Conservation (phyloP, 2,888 invertebrate species). For the Zygaena filipendulae region DNA sequence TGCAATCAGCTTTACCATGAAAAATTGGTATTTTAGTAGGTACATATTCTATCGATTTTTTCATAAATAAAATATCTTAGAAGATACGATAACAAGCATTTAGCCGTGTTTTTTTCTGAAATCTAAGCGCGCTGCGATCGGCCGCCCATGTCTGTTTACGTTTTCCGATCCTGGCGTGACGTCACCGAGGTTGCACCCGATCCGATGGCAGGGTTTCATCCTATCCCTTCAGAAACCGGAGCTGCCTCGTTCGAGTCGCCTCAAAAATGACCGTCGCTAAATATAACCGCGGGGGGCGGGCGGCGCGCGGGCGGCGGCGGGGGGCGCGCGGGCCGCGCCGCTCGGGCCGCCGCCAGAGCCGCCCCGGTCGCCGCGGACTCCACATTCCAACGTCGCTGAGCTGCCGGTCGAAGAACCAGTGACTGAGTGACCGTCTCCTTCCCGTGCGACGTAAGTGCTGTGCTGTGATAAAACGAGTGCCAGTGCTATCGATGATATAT, state of each 20-base stretch:
- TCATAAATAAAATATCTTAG: no score
- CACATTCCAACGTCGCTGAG: constrained; percentile 74
- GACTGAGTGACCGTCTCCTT: constrained; percentile 63
- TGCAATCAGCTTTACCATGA: no score
- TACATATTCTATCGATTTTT: no score
- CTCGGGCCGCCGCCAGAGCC: constrained; percentile 63
- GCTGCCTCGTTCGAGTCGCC: constrained; percentile 47
- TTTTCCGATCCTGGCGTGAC: no score
- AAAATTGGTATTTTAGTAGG: no score
- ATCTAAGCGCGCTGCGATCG: no score
- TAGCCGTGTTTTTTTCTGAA: no score
- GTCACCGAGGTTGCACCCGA: no score
- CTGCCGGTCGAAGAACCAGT: constrained; percentile 55
- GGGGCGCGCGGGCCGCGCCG: constrained; percentile 20
- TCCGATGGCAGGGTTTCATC: no score
- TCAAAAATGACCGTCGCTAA: constrained; percentile 56
- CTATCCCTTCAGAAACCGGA: constrained; percentile 56
- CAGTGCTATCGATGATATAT: no score
- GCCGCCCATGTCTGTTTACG: no score
- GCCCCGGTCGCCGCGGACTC: constrained; percentile 77
- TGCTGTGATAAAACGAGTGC: constrained; percentile 43
- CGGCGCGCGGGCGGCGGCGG: constrained; percentile 22
- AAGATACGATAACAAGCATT: no score
- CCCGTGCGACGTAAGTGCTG: constrained; percentile 68
- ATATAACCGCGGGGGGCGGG: constrained; percentile 33